Evolutionary conservation across 2,113 vertebrate species (phyloP).

Genomic region (Piaya cayana): DNA sequence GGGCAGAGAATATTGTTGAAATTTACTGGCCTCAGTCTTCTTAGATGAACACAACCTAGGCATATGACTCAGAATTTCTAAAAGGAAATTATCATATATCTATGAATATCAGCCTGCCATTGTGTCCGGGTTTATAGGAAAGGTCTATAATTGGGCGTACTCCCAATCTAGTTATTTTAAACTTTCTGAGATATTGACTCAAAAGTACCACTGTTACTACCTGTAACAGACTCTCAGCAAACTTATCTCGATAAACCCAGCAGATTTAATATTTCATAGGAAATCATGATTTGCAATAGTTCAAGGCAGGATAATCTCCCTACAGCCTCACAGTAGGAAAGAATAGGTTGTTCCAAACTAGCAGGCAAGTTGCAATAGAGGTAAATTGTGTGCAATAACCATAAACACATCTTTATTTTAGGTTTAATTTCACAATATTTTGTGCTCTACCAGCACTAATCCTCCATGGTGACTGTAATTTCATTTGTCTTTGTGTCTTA

Average conservation of each 20-base stretch:
- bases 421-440: neutral
- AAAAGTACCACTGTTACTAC: slow-evolving; percentile 14
- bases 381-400: neutral
- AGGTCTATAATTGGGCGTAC: slow-evolving; percentile 5
- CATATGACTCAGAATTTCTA: slow-evolving; percentile 44
- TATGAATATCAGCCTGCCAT: neutral
- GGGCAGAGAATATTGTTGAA: neutral
- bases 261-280: slow-evolving; percentile 1
- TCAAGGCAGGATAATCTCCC: neutral
- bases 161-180: slow-evolving; percentile 25
- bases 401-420: neutral
- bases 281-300: neutral
- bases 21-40: neutral
- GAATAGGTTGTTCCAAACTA: neutral
- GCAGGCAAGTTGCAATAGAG: neutral
- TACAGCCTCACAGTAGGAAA: neutral
- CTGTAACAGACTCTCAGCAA: neutral
- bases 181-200: neutral
- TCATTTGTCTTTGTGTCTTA: neutral
- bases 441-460: neutral
- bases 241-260: slow-evolving; percentile 16
- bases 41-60: neutral
- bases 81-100: neutral
- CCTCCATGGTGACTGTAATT: neutral
- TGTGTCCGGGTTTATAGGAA: slow-evolving; percentile 3